Base-by-base conservation (phyloP, 2,797 vertebrate species). In the Sus cebifrons region DNA sequence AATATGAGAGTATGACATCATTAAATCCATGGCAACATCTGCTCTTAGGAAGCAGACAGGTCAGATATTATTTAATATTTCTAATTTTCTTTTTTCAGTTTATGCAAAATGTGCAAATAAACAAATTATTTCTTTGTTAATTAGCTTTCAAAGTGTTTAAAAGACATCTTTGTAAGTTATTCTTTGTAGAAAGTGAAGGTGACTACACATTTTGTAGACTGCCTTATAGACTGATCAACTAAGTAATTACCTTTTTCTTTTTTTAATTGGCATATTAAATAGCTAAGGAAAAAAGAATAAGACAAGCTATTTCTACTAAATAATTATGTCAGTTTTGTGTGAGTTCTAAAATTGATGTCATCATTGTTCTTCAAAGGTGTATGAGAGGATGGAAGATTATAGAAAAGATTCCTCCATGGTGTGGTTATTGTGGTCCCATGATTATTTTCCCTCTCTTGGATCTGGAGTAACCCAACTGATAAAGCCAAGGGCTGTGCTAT, bases 71-170 rank as follows among this genome's bases (percentile, higher is more conserved):
- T 25, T 0, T 56, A 82, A 56, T 74, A 23, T 85, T n/a, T 70
- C 56, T 91, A 58, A 44, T 49, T 93, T 9, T 5, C 25, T 86
- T 92, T 68, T 92, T 68, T 52, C 4, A 60, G 14, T n/a, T 95
- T 88, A 70, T 58, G 21, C 17, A 92, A 92, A 89, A 91, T 21
- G 3, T 87, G 2, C 21, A 95, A 89, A 79, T 49, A 93, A 56
- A 3, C 14, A 88, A 96, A 64, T n/a, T 27, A 81, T 81, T 83
- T 58, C 78, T 86, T 70, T 81, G 18, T 73, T 86, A 77, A 85
- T 92, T 93, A 58, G 18, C 67, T 85, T 89, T 7, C 1, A 90
- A 91, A 91, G 52, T 36, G 11, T 14, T 70, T 88, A 64, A 77
- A 96, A 13, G 21, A 4, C 20, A 91, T 82, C 36, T 77, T 71